Conservation (phyloP, 2,113 vertebrate genomes). For the Perca flavescens region DNA sequence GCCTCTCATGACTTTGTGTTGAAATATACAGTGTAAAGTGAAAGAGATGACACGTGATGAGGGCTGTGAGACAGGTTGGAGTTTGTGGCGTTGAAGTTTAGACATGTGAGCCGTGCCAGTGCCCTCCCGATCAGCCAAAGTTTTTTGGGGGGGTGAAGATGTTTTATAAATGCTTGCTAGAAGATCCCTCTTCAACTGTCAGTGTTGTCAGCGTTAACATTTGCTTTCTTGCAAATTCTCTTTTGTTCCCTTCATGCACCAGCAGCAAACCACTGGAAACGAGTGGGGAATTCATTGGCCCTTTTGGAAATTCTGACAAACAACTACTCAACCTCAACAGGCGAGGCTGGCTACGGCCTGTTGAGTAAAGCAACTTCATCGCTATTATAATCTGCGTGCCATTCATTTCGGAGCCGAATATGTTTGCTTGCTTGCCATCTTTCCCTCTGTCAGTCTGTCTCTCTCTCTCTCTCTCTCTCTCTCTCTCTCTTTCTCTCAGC, state of each 20-base stretch:
- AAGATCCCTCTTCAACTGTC: constrained; percentile 62
- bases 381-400: constrained; percentile 63
- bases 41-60: constrained; percentile 35
- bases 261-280: constrained; percentile 59
- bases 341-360: constrained; percentile 61
- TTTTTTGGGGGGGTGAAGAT: constrained; percentile 53
- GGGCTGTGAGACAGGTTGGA: constrained; percentile 38
- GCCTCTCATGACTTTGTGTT: constrained; percentile 26
- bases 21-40: constrained; percentile 34
- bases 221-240: constrained; percentile 59
- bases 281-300: constrained; percentile 63
- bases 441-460: constrained; percentile 58
- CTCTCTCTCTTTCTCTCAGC: constrained; percentile 47
- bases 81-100: constrained; percentile 38
- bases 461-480: constrained; percentile 48
- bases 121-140: constrained; percentile 32
- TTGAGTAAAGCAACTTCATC: constrained; percentile 70
- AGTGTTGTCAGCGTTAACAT: constrained; percentile 53
- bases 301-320: constrained; percentile 74
- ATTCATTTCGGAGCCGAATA: constrained; percentile 63
- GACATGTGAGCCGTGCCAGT: constrained; percentile 20
- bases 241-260: constrained; percentile 66
- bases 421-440: constrained; percentile 63
- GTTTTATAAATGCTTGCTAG: constrained; percentile 56
- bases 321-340: constrained; percentile 70